phyloP scores from a whole-genome alignment of 2,888 invertebrate genomes.

The Drosophila hawaiiensis region DNA sequence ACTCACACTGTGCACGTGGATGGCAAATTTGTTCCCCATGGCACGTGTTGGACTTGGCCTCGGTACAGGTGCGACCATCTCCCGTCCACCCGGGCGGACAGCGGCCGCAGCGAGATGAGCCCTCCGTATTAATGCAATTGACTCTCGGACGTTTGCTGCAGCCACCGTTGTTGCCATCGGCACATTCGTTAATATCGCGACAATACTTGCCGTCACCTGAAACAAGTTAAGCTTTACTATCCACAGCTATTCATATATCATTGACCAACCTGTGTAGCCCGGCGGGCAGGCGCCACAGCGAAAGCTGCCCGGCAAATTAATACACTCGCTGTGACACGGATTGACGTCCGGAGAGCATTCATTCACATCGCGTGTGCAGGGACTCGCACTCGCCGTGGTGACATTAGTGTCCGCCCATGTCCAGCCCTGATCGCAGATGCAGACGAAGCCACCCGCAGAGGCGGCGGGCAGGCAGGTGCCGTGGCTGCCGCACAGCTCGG shows the following conservation, averaged over 20 bases:
- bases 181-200: conserved; percentile 95
- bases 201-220: conserved; percentile 93
- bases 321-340: conserved; percentile 93
- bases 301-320: conserved; percentile 95
- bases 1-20: conserved; percentile 92
- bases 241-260: not conserved
- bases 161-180: conserved; percentile 91
- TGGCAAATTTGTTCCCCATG: conserved; percentile 89
- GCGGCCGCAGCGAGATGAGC: conserved; percentile 93
- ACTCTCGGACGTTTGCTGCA: conserved; percentile 93
- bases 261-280: conserved; percentile 89
- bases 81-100: conserved; percentile 96
- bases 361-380: conserved; percentile 94
- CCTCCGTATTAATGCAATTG: conserved; percentile 94
- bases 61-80: conserved; percentile 90
- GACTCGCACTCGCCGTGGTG: conserved; percentile 86
- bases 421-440: conserved; percentile 96
- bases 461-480: conserved; percentile 92
- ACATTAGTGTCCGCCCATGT: conserved; percentile 87
- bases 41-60: conserved; percentile 74
- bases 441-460: conserved; percentile 89
- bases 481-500: conserved; percentile 95
- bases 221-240: not conserved
- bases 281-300: conserved; percentile 94
- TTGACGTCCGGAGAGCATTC: conserved; percentile 91